Base-by-base conservation (phyloP, 23 tunicate species). In the Halocynthia roretzi region DNA sequence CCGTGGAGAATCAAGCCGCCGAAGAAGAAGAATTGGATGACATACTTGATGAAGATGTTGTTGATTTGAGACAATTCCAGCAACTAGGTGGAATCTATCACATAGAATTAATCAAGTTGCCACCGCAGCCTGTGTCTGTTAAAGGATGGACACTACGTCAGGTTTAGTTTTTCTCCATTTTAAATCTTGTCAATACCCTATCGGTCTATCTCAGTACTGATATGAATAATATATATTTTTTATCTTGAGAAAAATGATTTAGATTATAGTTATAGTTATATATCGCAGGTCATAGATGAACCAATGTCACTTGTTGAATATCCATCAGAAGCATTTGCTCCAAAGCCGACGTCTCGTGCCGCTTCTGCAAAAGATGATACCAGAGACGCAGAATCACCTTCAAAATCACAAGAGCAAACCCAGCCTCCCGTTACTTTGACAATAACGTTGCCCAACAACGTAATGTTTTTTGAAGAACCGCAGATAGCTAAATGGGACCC, bases 391-490 rank as follows among this genome's bases (percentile, higher is more conserved):
- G 77, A 31, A 8, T 69, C 82, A 22, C 88, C 85, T 11, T 53
- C 88, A 0, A 89, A 84, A 73, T 57, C 87, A 62, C 85, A 78
- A 22, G 96, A 89, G 53, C 88, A 84, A 60, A 82, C 64, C 19
- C 84, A 83, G 31, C 90, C 90, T 58, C 85, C 98, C 5, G 77
- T 92, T 56, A 87, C 87, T 6, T 51, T 92, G 44, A 78, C 92
- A 8, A 71, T 92, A 67, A 58, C 22, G 19, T 53, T 92, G n/a
- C 92, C 98, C 7, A 12, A 49, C 31, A 81, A 92, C 53, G 98
- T 92, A 5, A 82, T 82, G 84, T 82, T 92, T 58, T 92, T 83
- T 53, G 98, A 92, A 68, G 98, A 92, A 54, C 98, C 98, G 0
- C 92, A 86, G 58, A 83, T 92, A 14, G 87, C 98, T 18, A 71